Conservation (phyloP, 30 jellyfish, hydroid and myxozoan species). For the Phacellophora camtschatica region DNA sequence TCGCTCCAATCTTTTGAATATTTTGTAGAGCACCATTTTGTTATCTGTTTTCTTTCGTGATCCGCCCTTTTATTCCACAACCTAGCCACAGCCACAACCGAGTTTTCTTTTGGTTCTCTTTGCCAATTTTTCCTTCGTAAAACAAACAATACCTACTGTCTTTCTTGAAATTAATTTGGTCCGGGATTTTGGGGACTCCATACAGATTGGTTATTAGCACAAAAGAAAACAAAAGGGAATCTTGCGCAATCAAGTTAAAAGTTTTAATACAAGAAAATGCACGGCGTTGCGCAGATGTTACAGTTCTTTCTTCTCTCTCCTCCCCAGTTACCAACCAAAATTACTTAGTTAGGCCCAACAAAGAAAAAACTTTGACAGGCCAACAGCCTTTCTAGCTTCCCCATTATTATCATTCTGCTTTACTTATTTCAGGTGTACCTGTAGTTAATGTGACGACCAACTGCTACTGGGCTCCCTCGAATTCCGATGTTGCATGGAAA, state of each 20-base stretch:
- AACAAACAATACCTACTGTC: background rate
- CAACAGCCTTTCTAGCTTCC: too few relatives aligned
- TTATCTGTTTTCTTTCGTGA: too few relatives aligned
- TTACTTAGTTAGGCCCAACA: too few relatives aligned
- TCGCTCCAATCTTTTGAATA: slow-evolving; percentile 2
- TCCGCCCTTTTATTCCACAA: too few relatives aligned
- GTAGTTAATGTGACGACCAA: too few relatives aligned
- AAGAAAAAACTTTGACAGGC: slow-evolving; percentile 21
- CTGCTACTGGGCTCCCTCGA: too few relatives aligned
- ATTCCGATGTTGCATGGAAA: too few relatives aligned
- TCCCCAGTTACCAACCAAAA: too few relatives aligned
- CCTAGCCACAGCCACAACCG: background rate
- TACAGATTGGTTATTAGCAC: slow-evolving; percentile 4
- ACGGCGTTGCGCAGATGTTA: slow-evolving; percentile 18
- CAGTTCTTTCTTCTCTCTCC: background rate
- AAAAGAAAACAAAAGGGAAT: background rate
- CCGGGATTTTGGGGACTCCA: background rate
- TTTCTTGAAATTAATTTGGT: slow-evolving; percentile 7
- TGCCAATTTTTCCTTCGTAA: background rate
- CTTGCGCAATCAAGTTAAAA: slow-evolving; percentile 1
- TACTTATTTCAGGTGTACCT: too few relatives aligned
- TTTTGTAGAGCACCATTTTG: too few relatives aligned
- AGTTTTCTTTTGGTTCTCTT: background rate
- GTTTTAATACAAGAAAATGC: too few relatives aligned
- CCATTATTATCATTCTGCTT: too few relatives aligned